phyloP scores from a whole-genome alignment of 1,140 invertebrate genomes.

The Hyles vespertilio region DNA sequence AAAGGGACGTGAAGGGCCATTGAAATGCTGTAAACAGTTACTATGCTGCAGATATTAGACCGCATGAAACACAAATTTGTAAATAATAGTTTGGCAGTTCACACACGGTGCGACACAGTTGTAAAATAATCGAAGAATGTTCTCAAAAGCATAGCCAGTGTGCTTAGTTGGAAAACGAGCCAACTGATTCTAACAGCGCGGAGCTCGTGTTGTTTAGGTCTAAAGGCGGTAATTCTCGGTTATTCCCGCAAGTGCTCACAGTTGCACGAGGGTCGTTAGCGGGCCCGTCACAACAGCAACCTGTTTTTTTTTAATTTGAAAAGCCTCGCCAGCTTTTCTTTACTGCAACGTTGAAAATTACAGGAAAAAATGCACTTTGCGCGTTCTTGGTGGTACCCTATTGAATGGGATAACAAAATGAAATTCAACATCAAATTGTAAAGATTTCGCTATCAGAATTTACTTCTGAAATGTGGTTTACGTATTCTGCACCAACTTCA shows the following conservation, averaged over 20 bases:
- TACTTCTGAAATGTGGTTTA: no score
- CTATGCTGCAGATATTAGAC: no score
- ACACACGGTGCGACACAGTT: no score
- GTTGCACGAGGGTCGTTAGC: slow-evolving; percentile 44
- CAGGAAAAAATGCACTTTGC: neutral
- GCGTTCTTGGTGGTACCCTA: neutral
- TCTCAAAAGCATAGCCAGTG: slow-evolving; percentile 4
- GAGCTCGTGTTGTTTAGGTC: slow-evolving; percentile 15
- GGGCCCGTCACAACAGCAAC: slow-evolving; percentile 25
- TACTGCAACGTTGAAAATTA: slow-evolving; percentile 7
- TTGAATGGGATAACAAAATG: neutral
- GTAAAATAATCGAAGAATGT: no score
- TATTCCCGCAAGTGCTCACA: slow-evolving; percentile 38
- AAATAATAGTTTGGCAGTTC: no score
- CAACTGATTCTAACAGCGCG: slow-evolving; percentile 12
- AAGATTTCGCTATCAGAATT: neutral
- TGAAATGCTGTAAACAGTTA: no score
- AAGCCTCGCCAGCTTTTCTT: slow-evolving; percentile 25
- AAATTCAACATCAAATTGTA: neutral
- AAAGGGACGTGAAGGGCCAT: no score
- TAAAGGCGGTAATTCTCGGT: slow-evolving; percentile 26
- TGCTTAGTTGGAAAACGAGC: slow-evolving; percentile 14
- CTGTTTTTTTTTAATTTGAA: slow-evolving; percentile 34
- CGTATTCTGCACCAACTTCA: no score
- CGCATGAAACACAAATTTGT: no score